A percentile compares a stretch with the other conserved stretches of the same genome.
Conservation (phyloP, 2,113 vertebrate genomes). For the Megaceryle torquata region DNA sequence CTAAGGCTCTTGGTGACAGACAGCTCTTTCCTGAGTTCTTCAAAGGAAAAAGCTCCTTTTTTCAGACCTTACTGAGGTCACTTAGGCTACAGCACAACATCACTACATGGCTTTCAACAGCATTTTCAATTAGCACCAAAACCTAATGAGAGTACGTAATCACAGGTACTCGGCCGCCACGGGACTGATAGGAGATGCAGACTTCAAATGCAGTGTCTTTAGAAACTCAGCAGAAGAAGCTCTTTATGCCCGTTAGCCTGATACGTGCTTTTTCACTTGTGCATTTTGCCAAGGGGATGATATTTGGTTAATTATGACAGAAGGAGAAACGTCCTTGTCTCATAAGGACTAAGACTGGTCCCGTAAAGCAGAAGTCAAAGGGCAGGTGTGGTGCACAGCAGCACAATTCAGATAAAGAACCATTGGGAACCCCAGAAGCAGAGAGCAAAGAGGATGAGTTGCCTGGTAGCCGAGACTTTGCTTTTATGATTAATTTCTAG, state of each 20-base stretch:
- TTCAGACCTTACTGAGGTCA: neutral
- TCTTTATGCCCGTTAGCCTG: neutral
- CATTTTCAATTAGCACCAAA: slow-evolving; percentile 51
- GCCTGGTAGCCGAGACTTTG: neutral
- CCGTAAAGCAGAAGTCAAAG: neutral
- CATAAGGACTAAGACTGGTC: accelerated
- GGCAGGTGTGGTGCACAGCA: neutral
- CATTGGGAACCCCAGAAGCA: neutral
- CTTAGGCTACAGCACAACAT: neutral
- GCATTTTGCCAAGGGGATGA: neutral
- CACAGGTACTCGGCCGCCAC: neutral
- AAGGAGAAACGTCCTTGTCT: neutral
- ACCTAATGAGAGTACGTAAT: neutral
- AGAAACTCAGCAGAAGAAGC: neutral
- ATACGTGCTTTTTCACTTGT: accelerated
- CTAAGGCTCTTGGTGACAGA: neutral
- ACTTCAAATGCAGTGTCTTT: neutral
- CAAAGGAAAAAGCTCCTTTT: slow-evolving; percentile 36
- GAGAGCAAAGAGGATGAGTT: neutral
- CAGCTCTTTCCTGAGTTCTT: neutral
- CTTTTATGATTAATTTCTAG: neutral
- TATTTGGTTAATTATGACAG: neutral
- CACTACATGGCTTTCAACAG: neutral
- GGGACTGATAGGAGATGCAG: neutral
- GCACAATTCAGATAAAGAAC: neutral